These are phyloP conservation scores for Panopea generosa DNA, from an alignment of 2,888 invertebrate species.

Conservation along the genomic window DNA sequence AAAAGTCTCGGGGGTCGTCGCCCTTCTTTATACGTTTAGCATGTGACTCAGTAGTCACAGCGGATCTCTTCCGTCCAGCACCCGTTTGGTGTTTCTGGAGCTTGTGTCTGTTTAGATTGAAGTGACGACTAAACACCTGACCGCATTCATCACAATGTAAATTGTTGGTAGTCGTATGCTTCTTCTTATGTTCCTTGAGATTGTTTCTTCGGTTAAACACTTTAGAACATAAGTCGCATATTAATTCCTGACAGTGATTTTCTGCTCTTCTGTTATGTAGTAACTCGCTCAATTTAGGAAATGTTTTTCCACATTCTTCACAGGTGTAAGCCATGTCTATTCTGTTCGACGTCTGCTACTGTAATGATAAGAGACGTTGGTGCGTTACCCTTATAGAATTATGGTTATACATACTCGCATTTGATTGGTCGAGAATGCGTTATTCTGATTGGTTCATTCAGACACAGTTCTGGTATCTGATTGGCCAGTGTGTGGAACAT, in stretches of 20 bases:
- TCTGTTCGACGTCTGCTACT: no score
- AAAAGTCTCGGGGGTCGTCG: constrained; percentile 10
- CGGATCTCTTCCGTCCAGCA: not conserved
- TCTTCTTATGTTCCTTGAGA: not conserved
- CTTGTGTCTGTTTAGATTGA: not conserved
- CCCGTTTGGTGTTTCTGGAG: not conserved
- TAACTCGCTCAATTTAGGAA: constrained; percentile 20
- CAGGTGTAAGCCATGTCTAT: constrained; percentile 14
- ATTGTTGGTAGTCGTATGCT: not conserved
- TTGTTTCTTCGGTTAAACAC: constrained; percentile 23
- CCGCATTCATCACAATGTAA: not conserved
- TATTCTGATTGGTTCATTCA: no score
- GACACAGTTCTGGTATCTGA: no score
- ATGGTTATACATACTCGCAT: no score
- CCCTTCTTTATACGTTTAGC: not conserved
- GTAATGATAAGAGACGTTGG: no score
- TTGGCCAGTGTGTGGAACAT: no score
- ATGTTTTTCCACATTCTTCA: constrained; percentile 17
- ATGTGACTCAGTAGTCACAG: not conserved
- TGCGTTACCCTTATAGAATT: no score
- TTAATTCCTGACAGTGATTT: constrained; percentile 22
- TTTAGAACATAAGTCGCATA: constrained; percentile 9
- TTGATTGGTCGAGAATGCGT: no score
- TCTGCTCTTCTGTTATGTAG: constrained; percentile 8
- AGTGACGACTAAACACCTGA: not conserved